phyloP scores from a whole-genome alignment of 2,797 vertebrate species.

The Hoplostethus mediterraneus region DNA sequence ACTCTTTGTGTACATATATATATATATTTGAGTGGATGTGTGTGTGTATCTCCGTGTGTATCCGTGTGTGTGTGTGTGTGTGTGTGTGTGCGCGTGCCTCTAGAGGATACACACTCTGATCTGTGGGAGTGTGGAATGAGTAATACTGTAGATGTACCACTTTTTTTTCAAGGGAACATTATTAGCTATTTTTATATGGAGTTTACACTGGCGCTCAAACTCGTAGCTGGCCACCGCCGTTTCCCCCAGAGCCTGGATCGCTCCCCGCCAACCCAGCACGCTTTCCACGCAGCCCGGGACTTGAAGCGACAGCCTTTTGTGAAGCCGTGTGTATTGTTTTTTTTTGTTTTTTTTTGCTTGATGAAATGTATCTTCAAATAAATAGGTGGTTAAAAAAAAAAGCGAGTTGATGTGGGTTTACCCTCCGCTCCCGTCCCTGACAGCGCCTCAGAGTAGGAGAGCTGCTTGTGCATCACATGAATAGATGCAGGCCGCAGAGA shows the following conservation, averaged over 20 bases:
- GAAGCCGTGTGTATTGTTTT: conserved; percentile 48
- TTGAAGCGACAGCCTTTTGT: conserved; percentile 54
- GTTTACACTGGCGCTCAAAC: conserved; percentile 63
- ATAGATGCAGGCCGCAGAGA: no score
- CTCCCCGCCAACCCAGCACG: no score
- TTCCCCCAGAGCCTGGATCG: background rate
- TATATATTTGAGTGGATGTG: background rate
- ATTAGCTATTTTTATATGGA: conserved; percentile 74
- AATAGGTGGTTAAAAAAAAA: no score
- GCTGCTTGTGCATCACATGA: no score
- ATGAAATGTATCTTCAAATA: conserved; percentile 48
- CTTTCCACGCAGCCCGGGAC: conserved; percentile 24
- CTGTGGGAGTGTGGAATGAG: conserved; percentile 74
- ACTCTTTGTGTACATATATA: conserved; percentile 33
- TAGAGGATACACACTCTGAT: conserved; percentile 62
- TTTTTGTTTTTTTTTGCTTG: conserved; percentile 41
- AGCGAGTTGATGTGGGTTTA: no score
- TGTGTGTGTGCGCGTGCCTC: conserved; percentile 18
- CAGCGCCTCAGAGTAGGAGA: no score
- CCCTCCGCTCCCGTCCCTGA: no score
- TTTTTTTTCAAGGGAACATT: conserved; percentile 67
- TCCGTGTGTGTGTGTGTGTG: conserved; percentile 1
- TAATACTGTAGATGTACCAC: conserved; percentile 70
- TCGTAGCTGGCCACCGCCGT: conserved; percentile 48
- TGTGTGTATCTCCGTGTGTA: conserved; percentile 6